These are phyloP conservation scores for Variabilichromis moorii DNA, from an alignment of 2,113 vertebrate species.

Conservation along the genomic window DNA sequence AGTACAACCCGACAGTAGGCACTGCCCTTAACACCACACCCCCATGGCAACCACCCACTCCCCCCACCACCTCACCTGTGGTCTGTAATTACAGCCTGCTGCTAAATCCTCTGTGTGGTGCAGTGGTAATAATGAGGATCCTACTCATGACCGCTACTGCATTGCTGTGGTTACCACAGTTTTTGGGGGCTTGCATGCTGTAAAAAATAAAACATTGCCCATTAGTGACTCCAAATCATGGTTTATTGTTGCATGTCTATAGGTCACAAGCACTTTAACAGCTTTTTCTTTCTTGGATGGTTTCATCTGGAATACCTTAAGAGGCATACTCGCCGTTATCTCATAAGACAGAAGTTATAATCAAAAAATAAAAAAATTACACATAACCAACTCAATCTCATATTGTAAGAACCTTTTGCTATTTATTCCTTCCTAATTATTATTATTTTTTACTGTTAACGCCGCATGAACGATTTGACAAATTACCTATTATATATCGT, in stretches of 20 bases:
- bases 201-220: not conserved
- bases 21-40: not conserved
- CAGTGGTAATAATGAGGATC: not conserved
- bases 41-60: not conserved
- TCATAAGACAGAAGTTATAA: not conserved
- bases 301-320: not conserved
- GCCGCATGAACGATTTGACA: not conserved
- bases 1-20: rapidly evolving
- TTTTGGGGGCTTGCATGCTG: not conserved
- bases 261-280: not conserved
- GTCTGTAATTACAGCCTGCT: not conserved
- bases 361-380: too few relatives aligned
- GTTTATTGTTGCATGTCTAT: not conserved
- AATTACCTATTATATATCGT: not conserved
- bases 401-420: not conserved
- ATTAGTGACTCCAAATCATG: not conserved
- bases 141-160: not conserved
- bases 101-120: not conserved
- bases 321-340: not conserved
- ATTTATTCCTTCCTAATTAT: not conserved
- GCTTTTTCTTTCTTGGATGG: not conserved
- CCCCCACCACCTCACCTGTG: not conserved
- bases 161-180: not conserved
- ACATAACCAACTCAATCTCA: too few relatives aligned
- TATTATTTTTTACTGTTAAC: not conserved